Conservation (phyloP, 2,888 invertebrate genomes). For the Amiota minor region DNA sequence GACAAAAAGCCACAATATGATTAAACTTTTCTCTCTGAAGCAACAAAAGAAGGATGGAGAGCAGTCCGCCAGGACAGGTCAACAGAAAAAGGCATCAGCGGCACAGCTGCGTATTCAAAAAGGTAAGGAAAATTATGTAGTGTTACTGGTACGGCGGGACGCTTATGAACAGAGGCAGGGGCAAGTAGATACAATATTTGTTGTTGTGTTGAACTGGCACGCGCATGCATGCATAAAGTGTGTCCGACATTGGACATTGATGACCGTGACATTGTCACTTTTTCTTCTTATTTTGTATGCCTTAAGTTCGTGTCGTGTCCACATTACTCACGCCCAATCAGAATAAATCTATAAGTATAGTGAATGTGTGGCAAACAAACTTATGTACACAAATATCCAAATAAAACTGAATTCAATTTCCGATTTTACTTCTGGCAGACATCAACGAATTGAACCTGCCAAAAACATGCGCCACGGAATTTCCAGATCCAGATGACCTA, state of each 20-base stretch:
- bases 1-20: constrained; percentile 78
- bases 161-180: no score
- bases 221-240: constrained; percentile 16
- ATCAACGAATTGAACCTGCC: constrained; percentile 97
- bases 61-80: constrained; percentile 82
- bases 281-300: constrained; percentile 22
- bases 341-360: not conserved
- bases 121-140: constrained; percentile 78
- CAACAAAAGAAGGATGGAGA: constrained; percentile 99
- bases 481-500: constrained; percentile 96
- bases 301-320: not conserved
- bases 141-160: constrained; percentile 1
- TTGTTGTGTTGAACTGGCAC: not conserved
- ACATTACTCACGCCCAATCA: constrained; percentile 4
- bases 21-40: constrained; percentile 97
- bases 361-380: not conserved
- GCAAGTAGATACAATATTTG: not conserved
- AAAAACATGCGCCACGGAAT: constrained; percentile 96
- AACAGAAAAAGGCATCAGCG: constrained; percentile 94
- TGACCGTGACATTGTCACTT: constrained; percentile 21
- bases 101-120: constrained; percentile 98
- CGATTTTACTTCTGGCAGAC: no score
- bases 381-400: not conserved
- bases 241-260: not conserved
- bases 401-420: not conserved